Percentiles rank a stretch among this genome's conserved stretches.
Conservation (phyloP, 2,888 invertebrate genomes). For the Stenchaetothrips biformis region DNA sequence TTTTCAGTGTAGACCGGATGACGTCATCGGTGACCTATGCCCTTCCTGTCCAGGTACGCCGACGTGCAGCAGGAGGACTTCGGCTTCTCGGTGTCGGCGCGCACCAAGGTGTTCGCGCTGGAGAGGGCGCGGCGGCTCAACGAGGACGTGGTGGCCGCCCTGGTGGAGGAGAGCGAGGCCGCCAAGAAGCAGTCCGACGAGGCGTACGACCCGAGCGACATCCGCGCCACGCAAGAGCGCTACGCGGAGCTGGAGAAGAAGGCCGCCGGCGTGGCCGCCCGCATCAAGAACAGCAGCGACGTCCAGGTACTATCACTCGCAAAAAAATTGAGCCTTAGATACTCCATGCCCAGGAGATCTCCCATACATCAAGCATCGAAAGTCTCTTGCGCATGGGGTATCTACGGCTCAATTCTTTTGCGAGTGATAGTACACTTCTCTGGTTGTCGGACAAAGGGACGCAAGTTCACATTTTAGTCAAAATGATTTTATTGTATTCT, state of each 20-base stretch:
- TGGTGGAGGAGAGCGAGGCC: not conserved
- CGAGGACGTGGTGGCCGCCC: not conserved
- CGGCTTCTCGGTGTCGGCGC: conserved; percentile 3
- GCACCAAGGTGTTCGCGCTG: conserved; percentile 2
- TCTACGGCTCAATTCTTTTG: too few species aligned
- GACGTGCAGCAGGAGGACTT: not conserved
- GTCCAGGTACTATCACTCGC: too few species aligned
- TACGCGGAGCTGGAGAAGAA: not conserved
- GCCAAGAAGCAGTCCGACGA: not conserved
- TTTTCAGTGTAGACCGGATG: too few species aligned
- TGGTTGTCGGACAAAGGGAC: too few species aligned
- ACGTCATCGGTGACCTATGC: too few species aligned
- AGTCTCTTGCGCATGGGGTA: too few species aligned
- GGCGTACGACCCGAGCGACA: not conserved
- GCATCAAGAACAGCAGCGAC: not conserved
- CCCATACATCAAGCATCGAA: too few species aligned
- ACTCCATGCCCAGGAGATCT: too few species aligned
- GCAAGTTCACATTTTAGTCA: too few species aligned
- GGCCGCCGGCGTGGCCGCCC: not conserved
- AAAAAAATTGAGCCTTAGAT: too few species aligned
- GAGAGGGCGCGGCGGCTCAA: not conserved
- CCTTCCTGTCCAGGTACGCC: not conserved
- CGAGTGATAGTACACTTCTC: too few species aligned
- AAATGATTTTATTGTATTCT: too few species aligned
- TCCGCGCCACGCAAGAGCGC: not conserved